Evolutionary conservation across 2,113 vertebrate species (phyloP), one percentile per base, ranked within the genome.

Genomic region (Patagioenas fasciata): DNA sequence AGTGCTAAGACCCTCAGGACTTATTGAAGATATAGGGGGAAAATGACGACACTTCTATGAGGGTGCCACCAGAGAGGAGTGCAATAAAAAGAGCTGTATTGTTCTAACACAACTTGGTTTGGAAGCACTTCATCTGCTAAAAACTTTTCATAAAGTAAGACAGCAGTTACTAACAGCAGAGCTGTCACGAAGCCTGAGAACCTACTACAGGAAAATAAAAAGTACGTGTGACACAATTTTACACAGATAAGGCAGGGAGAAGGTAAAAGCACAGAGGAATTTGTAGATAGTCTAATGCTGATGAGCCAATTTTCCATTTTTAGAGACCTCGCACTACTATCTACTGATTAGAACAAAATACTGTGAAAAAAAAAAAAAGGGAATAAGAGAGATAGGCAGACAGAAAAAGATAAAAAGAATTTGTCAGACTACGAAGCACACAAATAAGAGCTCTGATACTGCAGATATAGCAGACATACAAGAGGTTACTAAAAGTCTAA

Each of bases 181-280:
- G 40, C 36, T 48, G 67, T 58, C 80, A 57, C 40, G 58, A 44
- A 75, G 3, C 36, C 10, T 60, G 38, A 85, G 42, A 73, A 64
- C 24, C 7, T 14, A 31, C 32, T 24, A 13, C 20, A 29, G 19
- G n/a, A 60, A 85, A 62, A 80, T 15, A 16, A 65, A 82, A 51
- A 42, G 15, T 42, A 26, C 1, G 0, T 0, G 1, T 69, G 58
- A 54, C 34, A 75, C 0, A 12, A 44, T 29, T 85, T n/a, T 85
- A 72, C 42, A 21, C 3, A 4, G 6, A 58, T 24, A 77, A 85
- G 36, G 34, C 74, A 92, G n/a, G 64, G 31, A 88, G 44, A 88
- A 91, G 31, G 62, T 51, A 54, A 65, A 80, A 91, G 44, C 28
- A 51, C 13, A 54, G 48, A 83, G 31, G 62, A 40, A 54, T 67